Evolutionary conservation across 64 coral and sea anemone species (phyloP), one percentile per base, ranked within the genome.

Genomic region (Montipora foliosa): DNA sequence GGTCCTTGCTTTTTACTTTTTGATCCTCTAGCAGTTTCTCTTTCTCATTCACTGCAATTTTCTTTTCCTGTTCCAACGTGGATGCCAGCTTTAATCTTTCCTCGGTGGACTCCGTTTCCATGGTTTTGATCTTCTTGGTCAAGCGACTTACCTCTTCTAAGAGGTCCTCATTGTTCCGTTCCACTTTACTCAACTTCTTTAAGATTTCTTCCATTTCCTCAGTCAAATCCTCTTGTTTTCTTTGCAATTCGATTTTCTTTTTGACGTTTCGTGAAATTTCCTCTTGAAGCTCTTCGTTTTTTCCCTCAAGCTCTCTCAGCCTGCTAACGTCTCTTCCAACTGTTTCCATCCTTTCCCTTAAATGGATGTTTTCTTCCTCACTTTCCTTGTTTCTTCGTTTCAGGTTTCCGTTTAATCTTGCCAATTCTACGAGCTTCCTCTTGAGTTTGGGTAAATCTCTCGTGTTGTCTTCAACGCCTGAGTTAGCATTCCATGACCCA

Each of bases 261-360:
- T 77, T 93, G 1, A 47, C 19, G 22, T 79, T 75, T 87, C 87
- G 59, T 44, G 21, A 60, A 49, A 93, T 80, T 88, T 93, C 92
- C 29, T 93, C 92, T 50, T 88, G 92, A 3, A 93, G 60, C 48
- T 93, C 92, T 80, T 93, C 84, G 19, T 88, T 93, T 76, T 88
- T 93, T 16, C 81, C 77, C 53, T 93, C 92, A 4, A 93, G 62
- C 61, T 93, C 92, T 80, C 84, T 78, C 78, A 85, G 44, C 74
- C 44, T 93, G n/a, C 17, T 64, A 6, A 79, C 87, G 60, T 93
- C 92, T 75, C 78, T 87, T 45, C 75, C 92, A 44, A 93, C 44
- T 5, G 77, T 37, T 10, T 93, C 92, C 15, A 88, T 49, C 75
- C 59, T 93, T 69, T 93, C 74, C 49, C 81, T 93, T 5, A 93